Conservation (phyloP, 2,113 vertebrate genomes). For the Pteruthius melanotis region DNA sequence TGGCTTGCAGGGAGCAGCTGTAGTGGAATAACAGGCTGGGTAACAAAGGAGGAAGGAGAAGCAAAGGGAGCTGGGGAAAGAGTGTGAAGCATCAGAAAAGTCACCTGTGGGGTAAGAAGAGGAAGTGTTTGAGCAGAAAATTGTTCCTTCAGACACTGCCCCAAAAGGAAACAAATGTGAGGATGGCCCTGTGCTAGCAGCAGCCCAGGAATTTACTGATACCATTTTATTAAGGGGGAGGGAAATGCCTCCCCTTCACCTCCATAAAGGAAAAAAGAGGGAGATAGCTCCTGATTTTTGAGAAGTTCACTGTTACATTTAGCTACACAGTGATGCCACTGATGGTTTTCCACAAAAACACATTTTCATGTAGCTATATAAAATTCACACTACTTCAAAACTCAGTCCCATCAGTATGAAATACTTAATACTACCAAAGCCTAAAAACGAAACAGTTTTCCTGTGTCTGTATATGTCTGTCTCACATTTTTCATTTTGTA, state of each 20-base stretch:
- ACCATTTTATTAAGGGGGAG: neutral
- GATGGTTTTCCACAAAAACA: neutral
- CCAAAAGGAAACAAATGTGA: neutral
- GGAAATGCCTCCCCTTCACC: neutral
- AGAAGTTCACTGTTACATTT: neutral
- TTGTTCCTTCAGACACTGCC: neutral
- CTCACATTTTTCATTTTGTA: neutral
- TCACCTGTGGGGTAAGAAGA: neutral
- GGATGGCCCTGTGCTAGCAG: neutral
- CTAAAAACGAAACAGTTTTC: neutral
- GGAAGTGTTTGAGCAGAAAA: neutral
- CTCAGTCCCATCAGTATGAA: neutral
- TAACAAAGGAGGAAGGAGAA: neutral
- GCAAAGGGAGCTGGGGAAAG: neutral
- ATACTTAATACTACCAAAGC: neutral
- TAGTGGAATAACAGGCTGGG: neutral
- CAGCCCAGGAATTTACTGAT: neutral
- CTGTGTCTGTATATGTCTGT: neutral
- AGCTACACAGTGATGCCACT: neutral
- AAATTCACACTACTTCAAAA: neutral
- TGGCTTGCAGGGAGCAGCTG: neutral
- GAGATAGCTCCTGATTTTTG: neutral
- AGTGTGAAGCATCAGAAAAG: neutral
- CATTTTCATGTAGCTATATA: neutral
- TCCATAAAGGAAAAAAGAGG: neutral